Base-by-base conservation (phyloP, 2,797 vertebrate species). In the Toxotes lorentzi region DNA sequence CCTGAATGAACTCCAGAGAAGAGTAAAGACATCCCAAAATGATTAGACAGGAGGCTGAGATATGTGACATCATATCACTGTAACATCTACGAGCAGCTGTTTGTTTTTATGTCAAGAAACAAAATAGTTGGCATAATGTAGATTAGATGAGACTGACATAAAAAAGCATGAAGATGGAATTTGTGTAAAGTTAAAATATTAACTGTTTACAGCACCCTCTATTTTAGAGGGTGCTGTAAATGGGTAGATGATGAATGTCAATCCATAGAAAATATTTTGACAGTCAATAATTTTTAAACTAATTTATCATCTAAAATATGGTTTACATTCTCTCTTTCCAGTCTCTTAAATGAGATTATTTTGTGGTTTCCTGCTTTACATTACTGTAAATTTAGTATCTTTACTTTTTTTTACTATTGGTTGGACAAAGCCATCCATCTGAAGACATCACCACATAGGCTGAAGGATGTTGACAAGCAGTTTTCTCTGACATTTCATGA, bases 101-200 rank as follows among this genome's bases (percentile, higher is more conserved):
- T 69, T 69, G 24, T 67, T 54, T 47, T 27, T 24, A 51, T 63
- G 38, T 48, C 30, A 64, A 41, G 5, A 51, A 59, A 54, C 2
- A 30, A 68, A 50, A 69, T 40, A 5, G 12, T 10, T 19, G 13
- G 4, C 10, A 10, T 27, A 43, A 1, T 34, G 23, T n/a, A 23
- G 38, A 59, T 45, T 27, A 17, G 23, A 79, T 40, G 2, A 38
- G 4, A 17, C 10, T 53, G 21, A 43, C n/a, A 62, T 16, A 6
- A 34, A n/a, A 51, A 47, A 17, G 1, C 2, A 9, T 38, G 21
- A 4, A 23, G 12, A 32, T 48, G 13, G 40, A 71, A 70, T 32
- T 0, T 53, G 30, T 70, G 9, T 48, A 9, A 66, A 53, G 21
- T 23, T 7, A 30, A 30, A 16, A 24, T 23, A 3, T 16, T 30